These are phyloP conservation scores for Ooceraea biroi DNA, from an alignment of 1,140 invertebrate genomes.

Conservation along the genomic window DNA sequence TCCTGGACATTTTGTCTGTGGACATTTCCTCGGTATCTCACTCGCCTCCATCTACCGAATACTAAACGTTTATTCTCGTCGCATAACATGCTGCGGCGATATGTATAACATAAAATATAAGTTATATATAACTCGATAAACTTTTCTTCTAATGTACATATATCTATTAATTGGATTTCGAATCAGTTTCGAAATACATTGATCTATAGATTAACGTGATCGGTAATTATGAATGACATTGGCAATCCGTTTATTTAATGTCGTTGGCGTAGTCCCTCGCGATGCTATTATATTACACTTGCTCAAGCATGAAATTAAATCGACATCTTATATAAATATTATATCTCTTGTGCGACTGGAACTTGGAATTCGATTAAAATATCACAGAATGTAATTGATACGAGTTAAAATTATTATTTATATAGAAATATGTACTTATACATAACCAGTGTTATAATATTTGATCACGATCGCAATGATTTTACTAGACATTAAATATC, in stretches of 20 bases:
- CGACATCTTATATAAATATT: conserved; percentile 31
- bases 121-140: neutral
- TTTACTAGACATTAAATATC: conserved; percentile 7
- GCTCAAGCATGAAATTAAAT: conserved; percentile 26
- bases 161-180: too few species aligned
- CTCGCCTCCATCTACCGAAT: neutral
- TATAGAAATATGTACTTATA: neutral
- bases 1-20: conserved; percentile 50
- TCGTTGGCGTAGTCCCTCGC: neutral
- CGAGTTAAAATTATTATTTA: conserved; percentile 8
- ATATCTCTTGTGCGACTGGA: neutral
- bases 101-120: too few species aligned
- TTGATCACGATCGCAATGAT: neutral
- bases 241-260: neutral
- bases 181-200: neutral
- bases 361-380: neutral
- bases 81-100: too few species aligned
- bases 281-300: neutral
- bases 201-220: neutral
- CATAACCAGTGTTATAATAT: conserved; percentile 21
- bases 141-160: conserved; percentile 7
- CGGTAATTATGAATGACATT: neutral
- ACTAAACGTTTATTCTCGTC: neutral
- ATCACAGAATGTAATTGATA: neutral
- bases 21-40: conserved; percentile 47